These are phyloP conservation scores for Andrena cerasifolii DNA, from an alignment of 1,140 invertebrate genomes.

Conservation along the genomic window DNA sequence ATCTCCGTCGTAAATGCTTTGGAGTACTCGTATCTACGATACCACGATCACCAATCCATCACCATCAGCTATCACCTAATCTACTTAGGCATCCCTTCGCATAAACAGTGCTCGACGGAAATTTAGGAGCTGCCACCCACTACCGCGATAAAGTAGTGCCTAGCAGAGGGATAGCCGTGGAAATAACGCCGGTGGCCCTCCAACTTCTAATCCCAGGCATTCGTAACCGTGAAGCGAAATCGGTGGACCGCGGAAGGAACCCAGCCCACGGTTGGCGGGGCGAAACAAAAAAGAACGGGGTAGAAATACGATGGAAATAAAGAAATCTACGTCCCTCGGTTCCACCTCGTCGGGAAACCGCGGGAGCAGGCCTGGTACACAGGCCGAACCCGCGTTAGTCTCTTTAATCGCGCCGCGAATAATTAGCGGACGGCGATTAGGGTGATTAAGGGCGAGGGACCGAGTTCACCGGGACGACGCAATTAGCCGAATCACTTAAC, in stretches of 20 bases:
- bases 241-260: constrained; percentile 8
- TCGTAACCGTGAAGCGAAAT: constrained; percentile 50
- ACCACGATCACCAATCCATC: too few species aligned
- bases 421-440: constrained; percentile 74
- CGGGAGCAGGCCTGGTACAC: constrained; percentile 24
- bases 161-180: too few species aligned
- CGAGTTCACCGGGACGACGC: constrained; percentile 62
- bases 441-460: constrained; percentile 69
- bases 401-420: constrained; percentile 75
- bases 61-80: too few species aligned
- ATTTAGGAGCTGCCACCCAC: too few species aligned
- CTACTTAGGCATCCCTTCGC: too few species aligned
- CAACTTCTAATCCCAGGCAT: constrained; percentile 67
- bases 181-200: constrained; percentile 34
- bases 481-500: constrained; percentile 76
- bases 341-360: constrained; percentile 42
- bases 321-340: constrained; percentile 50
- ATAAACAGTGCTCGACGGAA: too few species aligned
- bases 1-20: too few species aligned
- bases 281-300: background rate
- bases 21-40: too few species aligned
- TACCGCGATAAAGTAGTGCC: too few species aligned
- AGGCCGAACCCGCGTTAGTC: constrained; percentile 54
- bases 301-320: constrained; percentile 56
- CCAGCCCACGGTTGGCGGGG: background rate